Percentiles rank a stretch among this genome's conserved stretches.
Conservation (phyloP, 2,797 vertebrate genomes). For the Cossypha heuglini region DNA sequence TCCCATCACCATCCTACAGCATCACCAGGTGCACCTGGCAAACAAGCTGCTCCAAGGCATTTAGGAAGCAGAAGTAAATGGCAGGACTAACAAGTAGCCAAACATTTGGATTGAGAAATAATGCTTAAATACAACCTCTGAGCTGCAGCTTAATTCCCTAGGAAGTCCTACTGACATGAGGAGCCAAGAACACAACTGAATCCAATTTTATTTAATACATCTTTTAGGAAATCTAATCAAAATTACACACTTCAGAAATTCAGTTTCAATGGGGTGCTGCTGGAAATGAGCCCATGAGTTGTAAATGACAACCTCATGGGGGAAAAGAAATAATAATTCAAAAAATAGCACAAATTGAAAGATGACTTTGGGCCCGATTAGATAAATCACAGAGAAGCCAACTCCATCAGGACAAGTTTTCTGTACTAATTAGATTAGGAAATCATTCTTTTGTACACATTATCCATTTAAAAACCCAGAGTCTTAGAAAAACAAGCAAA, state of each 20-base stretch:
- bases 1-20: background rate
- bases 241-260: background rate
- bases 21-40: background rate
- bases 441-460: background rate
- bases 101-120: background rate
- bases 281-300: background rate
- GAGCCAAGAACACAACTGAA: constrained; percentile 3
- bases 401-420: background rate
- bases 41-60: background rate
- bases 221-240: constrained; percentile 22
- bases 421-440: constrained; percentile 1
- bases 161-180: background rate
- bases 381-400: background rate
- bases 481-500: background rate
- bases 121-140: background rate
- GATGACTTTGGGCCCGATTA: background rate
- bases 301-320: background rate
- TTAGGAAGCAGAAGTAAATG: background rate
- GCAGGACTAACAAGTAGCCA: background rate
- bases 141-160: background rate
- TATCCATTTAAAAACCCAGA: background rate
- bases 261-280: background rate
- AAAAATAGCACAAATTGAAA: background rate
- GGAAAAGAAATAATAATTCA: background rate
- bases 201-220: constrained; percentile 9